These are phyloP conservation scores for Calidris pugnax DNA, from an alignment of 2,113 vertebrate genomes.

Conservation along the genomic window DNA sequence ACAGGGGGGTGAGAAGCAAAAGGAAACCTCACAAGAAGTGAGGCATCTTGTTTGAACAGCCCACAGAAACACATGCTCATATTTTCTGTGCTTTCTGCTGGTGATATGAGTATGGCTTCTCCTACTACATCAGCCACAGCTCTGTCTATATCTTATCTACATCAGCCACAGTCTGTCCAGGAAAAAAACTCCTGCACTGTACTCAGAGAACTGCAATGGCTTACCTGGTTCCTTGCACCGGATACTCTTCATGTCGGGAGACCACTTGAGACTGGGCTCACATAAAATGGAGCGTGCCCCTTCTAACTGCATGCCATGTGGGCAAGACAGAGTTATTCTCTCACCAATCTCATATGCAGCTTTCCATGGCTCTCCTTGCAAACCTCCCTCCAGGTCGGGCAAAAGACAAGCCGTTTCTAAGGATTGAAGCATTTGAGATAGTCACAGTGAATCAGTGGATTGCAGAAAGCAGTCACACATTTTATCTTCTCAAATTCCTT, in stretches of 20 bases:
- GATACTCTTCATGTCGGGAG: constrained; percentile 71
- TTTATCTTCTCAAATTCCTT: neutral
- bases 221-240: constrained; percentile 80
- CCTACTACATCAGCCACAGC: neutral
- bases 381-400: constrained; percentile 64
- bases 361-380: constrained; percentile 77
- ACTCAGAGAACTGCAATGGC: neutral
- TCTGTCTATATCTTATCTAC: neutral
- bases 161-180: neutral
- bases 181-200: neutral
- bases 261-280: constrained; percentile 89
- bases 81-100: neutral
- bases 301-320: constrained; percentile 61
- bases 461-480: neutral
- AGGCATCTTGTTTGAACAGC: neutral
- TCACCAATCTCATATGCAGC: constrained; percentile 82
- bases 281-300: constrained; percentile 77
- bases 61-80: neutral
- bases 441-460: neutral
- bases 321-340: constrained; percentile 82
- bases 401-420: constrained; percentile 75
- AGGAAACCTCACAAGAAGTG: neutral
- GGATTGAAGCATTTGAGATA: constrained; percentile 7
- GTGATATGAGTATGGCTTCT: neutral
- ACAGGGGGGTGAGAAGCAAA: neutral